Base-by-base conservation (phyloP, 1,140 invertebrate species). In the Tenebrio molitor region DNA sequence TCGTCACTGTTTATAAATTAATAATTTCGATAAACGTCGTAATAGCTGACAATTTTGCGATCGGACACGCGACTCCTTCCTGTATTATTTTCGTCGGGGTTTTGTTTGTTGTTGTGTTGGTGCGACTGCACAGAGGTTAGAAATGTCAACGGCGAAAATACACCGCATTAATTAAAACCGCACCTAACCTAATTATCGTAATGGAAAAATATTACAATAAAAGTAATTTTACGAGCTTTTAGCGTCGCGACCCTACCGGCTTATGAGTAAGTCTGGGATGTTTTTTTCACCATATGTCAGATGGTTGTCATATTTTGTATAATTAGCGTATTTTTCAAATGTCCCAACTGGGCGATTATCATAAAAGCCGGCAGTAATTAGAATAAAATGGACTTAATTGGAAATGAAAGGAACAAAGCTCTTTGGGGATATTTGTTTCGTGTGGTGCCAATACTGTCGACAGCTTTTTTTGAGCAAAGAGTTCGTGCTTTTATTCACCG, bases 1-100 rank as follows among this genome's bases (percentile, higher is more conserved):
- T 39, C 50, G 67, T 71, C 58, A 71, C 64, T 74, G 67, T 63
- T 8, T 70, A 70, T 66, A 58, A 74, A 74, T 74, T 74, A 74
- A 65, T 71, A 69, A 71, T 71, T 71, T 64, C 58, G 36, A 71
- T 74, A 50, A 74, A 66, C 25, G 19, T n/a, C 21, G 46, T 44
- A 29, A 19, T 62, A 62, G n/a, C 8, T 39, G 44, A 64, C 33
- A 62, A 69, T 69, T 53, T 53, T 3, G 5, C 62, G 34, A 7
- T 36, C 34, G 34, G 8, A 14, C 62, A 33, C 62, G 34, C 62
- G 25, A 25, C 10, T n/a, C n/a, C n/a, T n/a, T n/a, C n/a, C n/a
- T n/a, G n/a, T n/a, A n/a, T n/a, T n/a, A n/a, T n/a, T n/a, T n/a
- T n/a, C n/a, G n/a, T n/a, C n/a, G n/a, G n/a, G n/a, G n/a, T n/a